Evolutionary conservation across 2,888 invertebrate species (phyloP).

Genomic region (Drosophila mercatorum): DNA sequence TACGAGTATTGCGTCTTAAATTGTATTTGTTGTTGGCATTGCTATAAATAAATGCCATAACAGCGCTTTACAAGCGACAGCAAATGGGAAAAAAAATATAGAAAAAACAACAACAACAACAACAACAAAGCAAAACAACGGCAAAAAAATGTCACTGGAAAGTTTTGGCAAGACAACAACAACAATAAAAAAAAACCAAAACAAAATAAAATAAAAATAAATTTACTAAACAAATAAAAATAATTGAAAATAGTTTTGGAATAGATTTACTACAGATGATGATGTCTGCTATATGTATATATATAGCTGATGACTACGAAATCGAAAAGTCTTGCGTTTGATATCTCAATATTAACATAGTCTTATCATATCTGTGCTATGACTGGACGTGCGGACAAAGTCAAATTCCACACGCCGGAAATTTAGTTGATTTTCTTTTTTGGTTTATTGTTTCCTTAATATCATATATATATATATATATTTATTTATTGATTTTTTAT

Average conservation of each 20-base stretch:
- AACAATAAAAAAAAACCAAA: not conserved
- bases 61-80: conserved; percentile 19
- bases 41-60: conserved; percentile 37
- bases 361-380: conserved; percentile 16
- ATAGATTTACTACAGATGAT: not conserved
- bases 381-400: not conserved
- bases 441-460: no score
- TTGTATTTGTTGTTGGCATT: conserved; percentile 32
- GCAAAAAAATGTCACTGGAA: conserved; percentile 24
- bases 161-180: conserved; percentile 25
- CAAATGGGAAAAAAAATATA: conserved; percentile 11
- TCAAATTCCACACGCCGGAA: no score
- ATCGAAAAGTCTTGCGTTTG: not conserved
- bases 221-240: conserved; percentile 11
- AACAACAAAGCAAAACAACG: not conserved
- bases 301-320: not conserved
- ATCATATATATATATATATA: no score
- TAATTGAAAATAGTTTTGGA: not conserved
- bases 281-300: not conserved
- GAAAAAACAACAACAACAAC: not conserved
- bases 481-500: no score
- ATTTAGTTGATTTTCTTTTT: no score
- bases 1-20: conserved; percentile 63
- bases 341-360: not conserved
- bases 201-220: not conserved